A percentile compares a stretch with the other conserved stretches of the same genome.
Conservation (phyloP, 2,888 invertebrate species). For the Eremobia ochroleuca region DNA sequence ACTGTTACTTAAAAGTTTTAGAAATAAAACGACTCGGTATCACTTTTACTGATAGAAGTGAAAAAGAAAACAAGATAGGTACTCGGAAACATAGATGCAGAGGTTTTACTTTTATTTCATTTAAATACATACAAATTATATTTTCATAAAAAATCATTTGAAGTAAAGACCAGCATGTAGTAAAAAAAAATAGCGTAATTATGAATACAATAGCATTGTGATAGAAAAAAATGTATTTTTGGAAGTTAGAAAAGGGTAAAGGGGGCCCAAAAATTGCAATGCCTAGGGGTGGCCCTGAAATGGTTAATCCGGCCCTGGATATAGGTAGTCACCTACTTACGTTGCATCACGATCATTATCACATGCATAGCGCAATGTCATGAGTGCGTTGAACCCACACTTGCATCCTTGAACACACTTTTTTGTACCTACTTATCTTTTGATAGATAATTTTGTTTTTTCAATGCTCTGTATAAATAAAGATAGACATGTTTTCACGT, state of each 20-base stretch:
- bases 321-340: constrained; percentile 68
- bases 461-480: constrained; percentile 67
- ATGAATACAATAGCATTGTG: no score
- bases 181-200: no score
- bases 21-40: no score
- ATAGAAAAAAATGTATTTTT: no score
- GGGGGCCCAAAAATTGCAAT: no score
- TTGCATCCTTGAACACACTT: constrained; percentile 86
- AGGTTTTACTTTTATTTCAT: neutral
- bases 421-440: constrained; percentile 77
- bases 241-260: no score
- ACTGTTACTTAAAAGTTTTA: no score
- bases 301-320: no score
- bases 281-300: no score
- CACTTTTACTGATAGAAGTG: neutral
- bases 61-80: neutral
- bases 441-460: constrained; percentile 82
- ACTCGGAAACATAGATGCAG: neutral
- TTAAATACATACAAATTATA: neutral
- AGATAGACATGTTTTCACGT: constrained; percentile 65
- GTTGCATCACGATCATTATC: constrained; percentile 82
- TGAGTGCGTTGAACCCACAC: constrained; percentile 82
- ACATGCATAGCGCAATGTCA: constrained; percentile 85
- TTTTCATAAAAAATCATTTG: no score
- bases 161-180: no score